Percentiles rank a stretch among this genome's conserved stretches.
phyloP scores from a whole-genome alignment of 2,888 invertebrate species.

The Plagodis dolabraria region DNA sequence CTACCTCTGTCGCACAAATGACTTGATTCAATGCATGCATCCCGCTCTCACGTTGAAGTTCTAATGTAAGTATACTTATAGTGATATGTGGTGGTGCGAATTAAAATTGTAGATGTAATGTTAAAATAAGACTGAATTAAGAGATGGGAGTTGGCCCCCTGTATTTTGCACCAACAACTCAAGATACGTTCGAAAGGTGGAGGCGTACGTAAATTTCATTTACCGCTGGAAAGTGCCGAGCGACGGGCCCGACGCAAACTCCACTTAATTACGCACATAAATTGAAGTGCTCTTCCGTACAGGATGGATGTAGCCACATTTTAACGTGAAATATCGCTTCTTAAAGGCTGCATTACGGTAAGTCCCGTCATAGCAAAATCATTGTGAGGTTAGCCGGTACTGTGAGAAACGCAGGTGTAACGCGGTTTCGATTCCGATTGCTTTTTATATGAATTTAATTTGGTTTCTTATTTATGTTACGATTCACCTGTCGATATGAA shows the following conservation, averaged over 20 bases:
- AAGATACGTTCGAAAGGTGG: conserved; percentile 74
- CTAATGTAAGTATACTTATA: too few relatives aligned
- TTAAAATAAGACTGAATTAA: too few relatives aligned
- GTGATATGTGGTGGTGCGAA: too few relatives aligned
- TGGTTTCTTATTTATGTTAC: too few relatives aligned
- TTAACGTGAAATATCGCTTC: conserved; percentile 71
- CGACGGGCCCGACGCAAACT: conserved; percentile 78
- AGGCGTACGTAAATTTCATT: conserved; percentile 83
- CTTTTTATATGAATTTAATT: too few relatives aligned
- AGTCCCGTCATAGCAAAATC: conserved; percentile 7
- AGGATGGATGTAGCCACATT: conserved; percentile 75
- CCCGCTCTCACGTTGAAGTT: too few relatives aligned
- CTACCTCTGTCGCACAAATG: too few relatives aligned
- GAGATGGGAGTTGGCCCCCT: too few relatives aligned
- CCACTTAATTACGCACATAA: conserved; percentile 84
- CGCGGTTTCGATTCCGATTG: not conserved
- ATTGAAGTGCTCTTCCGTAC: conserved; percentile 79
- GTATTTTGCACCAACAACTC: conserved; percentile 48
- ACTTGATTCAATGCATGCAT: too few relatives aligned
- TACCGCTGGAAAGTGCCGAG: conserved; percentile 80
- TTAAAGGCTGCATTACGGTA: conserved; percentile 34
- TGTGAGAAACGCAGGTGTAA: not conserved
- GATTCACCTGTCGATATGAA: too few relatives aligned
- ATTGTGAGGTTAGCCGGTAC: conserved; percentile 3
- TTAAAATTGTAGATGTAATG: too few relatives aligned